These are phyloP conservation scores for Ganaspis sp. DNA, from an alignment of 1,140 invertebrate species.

Conservation along the genomic window DNA sequence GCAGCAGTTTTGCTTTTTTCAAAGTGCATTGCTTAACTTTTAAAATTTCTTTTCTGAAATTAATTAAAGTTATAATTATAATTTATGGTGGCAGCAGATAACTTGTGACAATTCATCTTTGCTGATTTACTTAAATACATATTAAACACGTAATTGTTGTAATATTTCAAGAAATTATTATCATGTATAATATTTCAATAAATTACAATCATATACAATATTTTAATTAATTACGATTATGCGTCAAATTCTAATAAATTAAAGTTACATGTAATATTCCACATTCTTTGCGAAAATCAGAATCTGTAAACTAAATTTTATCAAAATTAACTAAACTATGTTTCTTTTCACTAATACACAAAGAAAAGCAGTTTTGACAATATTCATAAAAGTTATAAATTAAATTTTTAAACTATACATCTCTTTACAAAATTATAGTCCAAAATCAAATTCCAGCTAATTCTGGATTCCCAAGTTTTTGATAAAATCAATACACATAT, in stretches of 20 bases:
- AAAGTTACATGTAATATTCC: not conserved
- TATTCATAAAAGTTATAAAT: not conserved
- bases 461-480: too few relatives aligned
- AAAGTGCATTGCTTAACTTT: conserved; percentile 36
- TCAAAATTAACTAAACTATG: not conserved
- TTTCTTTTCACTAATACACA: conserved; percentile 1
- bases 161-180: not conserved
- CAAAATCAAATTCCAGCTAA: too few relatives aligned
- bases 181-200: not conserved
- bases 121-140: not conserved
- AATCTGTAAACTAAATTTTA: not conserved
- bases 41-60: conserved; percentile 32
- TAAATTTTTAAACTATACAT: not conserved
- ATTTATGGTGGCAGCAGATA: conserved; percentile 71
- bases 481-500: too few relatives aligned
- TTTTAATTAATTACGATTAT: not conserved
- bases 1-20: not conserved
- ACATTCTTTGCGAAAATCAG: not conserved
- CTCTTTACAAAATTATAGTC: too few relatives aligned
- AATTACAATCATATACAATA: not conserved
- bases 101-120: conserved; percentile 40
- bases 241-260: not conserved
- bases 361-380: too few relatives aligned
- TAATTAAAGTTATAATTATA: conserved; percentile 40
- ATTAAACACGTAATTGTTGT: not conserved